phyloP scores from a whole-genome alignment of 2,113 vertebrate genomes.

The Clarias macrocephalus region DNA sequence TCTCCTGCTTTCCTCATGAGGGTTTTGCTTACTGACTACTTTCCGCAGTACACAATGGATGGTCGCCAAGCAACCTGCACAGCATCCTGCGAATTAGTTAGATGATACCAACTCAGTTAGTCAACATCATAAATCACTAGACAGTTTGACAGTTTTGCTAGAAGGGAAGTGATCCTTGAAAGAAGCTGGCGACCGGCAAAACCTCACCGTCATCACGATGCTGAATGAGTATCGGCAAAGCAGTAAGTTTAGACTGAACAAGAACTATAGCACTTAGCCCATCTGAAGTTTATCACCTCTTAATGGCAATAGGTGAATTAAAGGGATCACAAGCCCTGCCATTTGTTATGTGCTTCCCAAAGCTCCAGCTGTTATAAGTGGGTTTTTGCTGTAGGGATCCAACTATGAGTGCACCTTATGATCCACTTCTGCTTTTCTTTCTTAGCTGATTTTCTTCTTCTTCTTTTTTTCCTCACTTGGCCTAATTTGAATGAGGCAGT shows the following conservation, averaged over 20 bases:
- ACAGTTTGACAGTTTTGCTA: conserved; percentile 74
- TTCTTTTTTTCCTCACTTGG: conserved; percentile 23
- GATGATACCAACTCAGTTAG: conserved; percentile 70
- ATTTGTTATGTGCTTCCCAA: conserved; percentile 31
- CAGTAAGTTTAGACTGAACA: conserved; percentile 59
- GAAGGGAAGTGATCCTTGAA: conserved; percentile 67
- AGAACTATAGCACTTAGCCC: conserved; percentile 47
- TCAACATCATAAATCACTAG: conserved; percentile 75
- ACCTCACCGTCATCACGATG: conserved; percentile 49
- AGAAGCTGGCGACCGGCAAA: conserved; percentile 60
- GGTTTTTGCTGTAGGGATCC: conserved; percentile 17
- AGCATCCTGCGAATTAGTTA: conserved; percentile 66
- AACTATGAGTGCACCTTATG: conserved; percentile 11
- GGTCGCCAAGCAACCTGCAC: conserved; percentile 64
- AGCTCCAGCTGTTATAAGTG: conserved; percentile 27
- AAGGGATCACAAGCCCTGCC: not conserved
- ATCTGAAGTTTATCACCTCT: conserved; percentile 43
- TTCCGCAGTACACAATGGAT: conserved; percentile 72
- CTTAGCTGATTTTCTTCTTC: not conserved
- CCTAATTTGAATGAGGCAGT: conserved; percentile 35
- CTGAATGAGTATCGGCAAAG: conserved; percentile 71
- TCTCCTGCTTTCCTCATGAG: conserved; percentile 74
- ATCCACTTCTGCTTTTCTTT: conserved; percentile 23
- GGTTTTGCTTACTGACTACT: conserved; percentile 70
- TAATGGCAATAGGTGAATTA: conserved; percentile 46